A percentile compares a stretch with the other conserved stretches of the same genome.
Conservation (phyloP, 2,888 invertebrate species). For the Darwinula stevensoni region DNA sequence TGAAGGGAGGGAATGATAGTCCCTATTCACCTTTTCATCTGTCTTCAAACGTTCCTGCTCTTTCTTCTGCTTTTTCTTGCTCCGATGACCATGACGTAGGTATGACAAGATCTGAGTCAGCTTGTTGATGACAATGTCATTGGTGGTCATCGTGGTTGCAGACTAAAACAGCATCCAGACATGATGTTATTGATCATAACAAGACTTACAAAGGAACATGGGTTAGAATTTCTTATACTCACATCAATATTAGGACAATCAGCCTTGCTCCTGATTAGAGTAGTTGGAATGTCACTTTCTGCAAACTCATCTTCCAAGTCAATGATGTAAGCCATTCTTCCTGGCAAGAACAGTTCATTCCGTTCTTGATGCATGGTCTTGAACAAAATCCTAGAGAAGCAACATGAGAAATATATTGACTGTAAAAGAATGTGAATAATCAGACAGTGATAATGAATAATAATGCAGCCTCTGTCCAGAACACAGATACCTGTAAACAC, state of each 20-base stretch:
- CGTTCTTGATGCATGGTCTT: constrained; percentile 28
- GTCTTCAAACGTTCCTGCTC: constrained; percentile 21
- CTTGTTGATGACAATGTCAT: constrained; percentile 64
- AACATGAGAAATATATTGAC: constrained; percentile 2
- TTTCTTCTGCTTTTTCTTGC: constrained; percentile 26
- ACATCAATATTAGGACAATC: constrained; percentile 44
- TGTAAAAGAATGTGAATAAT: constrained; percentile 10
- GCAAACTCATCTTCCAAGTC: constrained; percentile 60
- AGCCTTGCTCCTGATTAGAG: constrained; percentile 64
- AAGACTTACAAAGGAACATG: constrained; percentile 3
- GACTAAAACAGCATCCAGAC: not conserved
- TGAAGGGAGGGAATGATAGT: not conserved
- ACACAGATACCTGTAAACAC: constrained; percentile 26
- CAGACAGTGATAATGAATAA: no score
- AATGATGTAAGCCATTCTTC: constrained; percentile 93
- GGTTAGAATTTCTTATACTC: constrained; percentile 6
- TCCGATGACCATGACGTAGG: constrained; percentile 49
- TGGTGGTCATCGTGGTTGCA: constrained; percentile 22
- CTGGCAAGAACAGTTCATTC: constrained; percentile 74
- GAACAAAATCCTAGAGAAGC: constrained; percentile 26
- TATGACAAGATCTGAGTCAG: constrained; percentile 87
- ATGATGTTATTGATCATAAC: not conserved
- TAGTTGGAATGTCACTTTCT: constrained; percentile 82
- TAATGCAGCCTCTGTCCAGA: constrained; percentile 5
- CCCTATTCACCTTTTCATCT: not conserved